These are phyloP conservation scores for Tetragnatha versicolor DNA, from an alignment of 1,140 invertebrate species.

Conservation along the genomic window DNA sequence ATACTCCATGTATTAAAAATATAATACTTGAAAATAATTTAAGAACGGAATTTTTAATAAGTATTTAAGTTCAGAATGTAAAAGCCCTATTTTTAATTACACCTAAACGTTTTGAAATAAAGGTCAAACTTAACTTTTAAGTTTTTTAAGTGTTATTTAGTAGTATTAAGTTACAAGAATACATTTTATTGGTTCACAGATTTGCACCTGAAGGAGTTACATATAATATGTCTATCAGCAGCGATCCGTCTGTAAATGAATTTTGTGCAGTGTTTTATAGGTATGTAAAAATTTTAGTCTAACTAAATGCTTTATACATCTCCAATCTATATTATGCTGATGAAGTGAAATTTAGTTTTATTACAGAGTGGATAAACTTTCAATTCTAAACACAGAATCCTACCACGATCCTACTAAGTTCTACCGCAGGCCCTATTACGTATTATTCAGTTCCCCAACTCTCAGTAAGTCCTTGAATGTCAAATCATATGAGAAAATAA, in stretches of 20 bases:
- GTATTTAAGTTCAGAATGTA: no score
- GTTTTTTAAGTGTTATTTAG: no score
- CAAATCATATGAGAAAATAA: no score
- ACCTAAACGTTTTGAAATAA: no score
- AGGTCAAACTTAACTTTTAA: no score
- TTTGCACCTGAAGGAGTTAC: slow-evolving; percentile 12
- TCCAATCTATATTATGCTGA: neutral
- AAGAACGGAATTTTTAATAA: no score
- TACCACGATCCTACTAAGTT: slow-evolving; percentile 26
- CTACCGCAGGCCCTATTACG: slow-evolving; percentile 31
- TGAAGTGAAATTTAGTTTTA: no score
- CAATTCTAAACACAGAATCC: neutral
- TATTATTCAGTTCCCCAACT: slow-evolving; percentile 31
- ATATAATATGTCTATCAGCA: slow-evolving; percentile 45
- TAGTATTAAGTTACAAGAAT: no score
- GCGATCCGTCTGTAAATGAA: slow-evolving; percentile 21
- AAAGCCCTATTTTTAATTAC: no score
- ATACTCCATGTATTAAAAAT: no score
- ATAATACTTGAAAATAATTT: no score
- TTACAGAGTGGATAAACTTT: slow-evolving; percentile 37
- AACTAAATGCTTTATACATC: neutral
- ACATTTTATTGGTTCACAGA: neutral
- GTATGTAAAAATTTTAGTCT: slow-evolving; percentile 5
- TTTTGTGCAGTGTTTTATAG: slow-evolving; percentile 38
- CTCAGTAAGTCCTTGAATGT: slow-evolving; percentile 37